Evolutionary conservation across 2,113 vertebrate genomes (phyloP), one percentile per base, ranked within the genome.

Genomic region (Tyrannus savana): DNA sequence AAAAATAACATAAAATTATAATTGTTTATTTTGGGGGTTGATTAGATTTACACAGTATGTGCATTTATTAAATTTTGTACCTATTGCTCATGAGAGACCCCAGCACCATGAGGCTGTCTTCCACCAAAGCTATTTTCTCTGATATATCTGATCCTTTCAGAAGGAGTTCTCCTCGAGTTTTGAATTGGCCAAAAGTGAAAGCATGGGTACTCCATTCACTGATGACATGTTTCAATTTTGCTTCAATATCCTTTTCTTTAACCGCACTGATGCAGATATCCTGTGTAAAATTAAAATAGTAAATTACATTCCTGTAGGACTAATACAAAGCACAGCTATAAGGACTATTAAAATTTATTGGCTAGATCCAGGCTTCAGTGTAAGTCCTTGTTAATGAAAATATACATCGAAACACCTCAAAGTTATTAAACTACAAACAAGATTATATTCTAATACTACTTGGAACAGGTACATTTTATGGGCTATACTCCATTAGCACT

Each of bases 191-290:
- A 47, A 99, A 99, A 76, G 86, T 97, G 91, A 99, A 98, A 25
- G 72, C 35, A 25, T 98, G 98, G 63, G 87, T 66, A 87, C 81
- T 98, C 98, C 98, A 99, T 94, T 98, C 98, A 23, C 68, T 97
- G 56, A 98, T 95, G 7, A 99, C 95, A 1, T 98, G 97, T 82
- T 98, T 98, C 80, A 99, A 80, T 95, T 99, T 99, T 92, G 95
- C 98, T 92, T 99, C 98, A 64, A 99, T 99, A 94, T 99, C 98
- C 16, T 97, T 97, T 96, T 99, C 98, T 93, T 99, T 99, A 68
- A 98, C 96, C 2, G 98, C 98, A 56, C 98, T 96, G 93, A 98
- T 98, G 60, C 98, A 99, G 39, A 99, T 96, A 72, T 99, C 98
- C 98, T 99, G 81, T 33, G 47, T 56, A 92, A 95, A 89, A 94